These are phyloP conservation scores for Muscicapa comitata DNA, from an alignment of 2,797 vertebrate genomes.

Conservation along the genomic window DNA sequence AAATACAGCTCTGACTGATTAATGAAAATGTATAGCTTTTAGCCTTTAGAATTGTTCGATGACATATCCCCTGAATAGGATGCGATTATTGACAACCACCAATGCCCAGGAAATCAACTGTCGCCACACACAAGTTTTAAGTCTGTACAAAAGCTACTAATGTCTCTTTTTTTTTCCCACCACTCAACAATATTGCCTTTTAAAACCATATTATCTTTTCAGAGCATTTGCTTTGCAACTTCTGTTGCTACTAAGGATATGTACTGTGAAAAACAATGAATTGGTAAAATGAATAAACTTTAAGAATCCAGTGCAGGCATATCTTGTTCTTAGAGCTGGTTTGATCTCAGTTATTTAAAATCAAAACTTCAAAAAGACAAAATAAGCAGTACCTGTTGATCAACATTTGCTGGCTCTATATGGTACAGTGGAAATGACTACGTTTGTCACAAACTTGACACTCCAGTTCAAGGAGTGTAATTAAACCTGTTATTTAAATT, in stretches of 20 bases:
- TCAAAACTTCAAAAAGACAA: not conserved
- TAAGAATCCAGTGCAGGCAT: not conserved
- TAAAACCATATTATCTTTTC: not conserved
- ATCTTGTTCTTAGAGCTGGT: not conserved
- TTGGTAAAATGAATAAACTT: not conserved
- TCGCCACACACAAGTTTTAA: not conserved
- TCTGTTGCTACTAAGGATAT: not conserved
- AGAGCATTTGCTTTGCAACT: not conserved
- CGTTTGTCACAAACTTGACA: conserved; percentile 23
- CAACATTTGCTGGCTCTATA: conserved; percentile 34
- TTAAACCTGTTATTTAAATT: conserved; percentile 43
- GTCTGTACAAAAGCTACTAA: not conserved
- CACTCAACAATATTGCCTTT: not conserved
- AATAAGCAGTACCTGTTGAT: conserved; percentile 26
- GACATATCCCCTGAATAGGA: not conserved
- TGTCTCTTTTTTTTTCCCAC: not conserved
- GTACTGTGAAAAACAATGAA: not conserved
- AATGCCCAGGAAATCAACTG: not conserved
- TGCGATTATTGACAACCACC: not conserved
- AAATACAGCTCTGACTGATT: not conserved
- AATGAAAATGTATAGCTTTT: not conserved
- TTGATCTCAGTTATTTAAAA: conserved; percentile 10
- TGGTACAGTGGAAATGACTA: conserved; percentile 5
- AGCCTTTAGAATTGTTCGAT: not conserved
- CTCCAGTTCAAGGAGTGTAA: conserved; percentile 21